phyloP scores from a whole-genome alignment of 2,113 vertebrate genomes.

The Chaetodon auriga region DNA sequence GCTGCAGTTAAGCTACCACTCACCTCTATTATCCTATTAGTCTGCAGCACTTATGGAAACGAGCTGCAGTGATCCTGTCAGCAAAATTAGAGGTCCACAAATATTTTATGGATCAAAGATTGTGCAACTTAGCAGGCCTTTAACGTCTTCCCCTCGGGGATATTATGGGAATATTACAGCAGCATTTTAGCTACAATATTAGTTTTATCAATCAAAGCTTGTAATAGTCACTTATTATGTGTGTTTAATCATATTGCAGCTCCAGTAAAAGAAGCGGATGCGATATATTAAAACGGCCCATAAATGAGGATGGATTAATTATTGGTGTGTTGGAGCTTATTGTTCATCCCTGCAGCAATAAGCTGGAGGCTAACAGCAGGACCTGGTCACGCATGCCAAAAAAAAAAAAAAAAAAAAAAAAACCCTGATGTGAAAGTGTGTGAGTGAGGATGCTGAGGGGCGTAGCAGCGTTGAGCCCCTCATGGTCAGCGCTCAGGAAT shows the following conservation, averaged over 20 bases:
- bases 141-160: not conserved
- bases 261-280: not conserved
- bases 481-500: constrained; percentile 61
- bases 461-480: constrained; percentile 62
- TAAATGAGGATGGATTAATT: constrained; percentile 14
- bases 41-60: constrained; percentile 24
- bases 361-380: constrained; percentile 20
- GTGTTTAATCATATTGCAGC: not conserved
- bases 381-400: constrained; percentile 39
- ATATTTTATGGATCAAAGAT: not conserved
- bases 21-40: constrained; percentile 64
- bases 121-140: not conserved
- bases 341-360: constrained; percentile 41
- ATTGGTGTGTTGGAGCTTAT: not conserved
- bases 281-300: not conserved
- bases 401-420: not conserved
- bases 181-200: not conserved
- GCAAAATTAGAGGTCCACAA: not conserved
- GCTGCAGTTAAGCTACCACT: constrained; percentile 50
- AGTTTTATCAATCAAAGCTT: not conserved
- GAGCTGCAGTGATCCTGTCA: constrained; percentile 26
- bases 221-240: not conserved
- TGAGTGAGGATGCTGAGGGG: constrained; percentile 60
- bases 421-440: not conserved
- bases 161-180: not conserved